phyloP scores from a whole-genome alignment of 2,888 invertebrate species.

The Nomada hirtipes region DNA sequence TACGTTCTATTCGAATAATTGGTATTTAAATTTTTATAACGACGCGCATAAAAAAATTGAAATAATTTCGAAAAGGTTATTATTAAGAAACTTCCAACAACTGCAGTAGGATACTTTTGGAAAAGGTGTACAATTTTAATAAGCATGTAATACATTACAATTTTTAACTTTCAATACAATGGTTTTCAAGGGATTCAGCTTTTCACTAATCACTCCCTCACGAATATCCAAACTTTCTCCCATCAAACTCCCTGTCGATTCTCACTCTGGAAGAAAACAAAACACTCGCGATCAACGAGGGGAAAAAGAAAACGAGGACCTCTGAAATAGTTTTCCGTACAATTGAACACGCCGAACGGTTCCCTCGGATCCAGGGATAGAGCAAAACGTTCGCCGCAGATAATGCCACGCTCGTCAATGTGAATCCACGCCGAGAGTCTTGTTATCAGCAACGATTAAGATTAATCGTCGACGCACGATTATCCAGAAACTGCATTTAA shows the following conservation, averaged over 20 bases:
- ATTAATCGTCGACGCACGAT: constrained; percentile 11
- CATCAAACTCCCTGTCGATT: not conserved
- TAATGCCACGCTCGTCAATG: constrained; percentile 2
- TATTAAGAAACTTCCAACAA: too few relatives aligned
- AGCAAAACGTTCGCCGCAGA: not conserved
- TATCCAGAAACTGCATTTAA: constrained; percentile 32
- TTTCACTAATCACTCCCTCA: too few relatives aligned
- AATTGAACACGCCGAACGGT: constrained; percentile 1
- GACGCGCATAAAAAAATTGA: too few relatives aligned
- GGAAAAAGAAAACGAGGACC: not conserved
- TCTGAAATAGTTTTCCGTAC: not conserved
- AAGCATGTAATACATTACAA: too few relatives aligned
- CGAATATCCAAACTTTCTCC: not conserved
- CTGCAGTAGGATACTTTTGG: too few relatives aligned
- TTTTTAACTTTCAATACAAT: too few relatives aligned
- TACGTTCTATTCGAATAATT: too few relatives aligned
- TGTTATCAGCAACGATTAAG: constrained; percentile 23
- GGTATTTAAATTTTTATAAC: too few relatives aligned
- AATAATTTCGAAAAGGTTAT: too few relatives aligned
- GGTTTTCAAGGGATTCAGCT: too few relatives aligned
- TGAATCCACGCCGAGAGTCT: not conserved
- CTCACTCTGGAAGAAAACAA: not conserved
- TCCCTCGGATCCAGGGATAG: not conserved
- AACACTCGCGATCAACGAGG: not conserved
- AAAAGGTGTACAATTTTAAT: too few relatives aligned